A percentile compares a stretch with the other conserved stretches of the same genome.
phyloP scores from a whole-genome alignment of 2,888 invertebrate species.

The Drosophila monieri region DNA sequence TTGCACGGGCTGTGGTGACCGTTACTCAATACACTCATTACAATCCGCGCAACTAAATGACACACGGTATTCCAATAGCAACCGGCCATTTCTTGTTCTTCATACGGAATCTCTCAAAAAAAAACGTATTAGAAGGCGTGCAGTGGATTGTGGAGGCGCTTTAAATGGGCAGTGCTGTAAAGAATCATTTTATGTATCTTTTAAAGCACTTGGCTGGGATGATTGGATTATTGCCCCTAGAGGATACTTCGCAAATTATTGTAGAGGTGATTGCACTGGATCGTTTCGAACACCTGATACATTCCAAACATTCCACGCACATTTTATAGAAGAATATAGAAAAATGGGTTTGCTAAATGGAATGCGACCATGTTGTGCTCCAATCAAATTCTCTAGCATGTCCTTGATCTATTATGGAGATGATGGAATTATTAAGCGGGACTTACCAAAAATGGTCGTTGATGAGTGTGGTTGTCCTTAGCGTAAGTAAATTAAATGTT shows the following conservation, averaged over 20 bases:
- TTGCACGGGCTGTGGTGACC: conserved; percentile 91
- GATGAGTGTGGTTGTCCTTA: conserved; percentile 98
- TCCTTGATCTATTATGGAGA: conserved; percentile 96
- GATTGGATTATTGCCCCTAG: conserved; percentile 96
- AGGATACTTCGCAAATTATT: conserved; percentile 97
- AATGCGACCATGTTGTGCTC: conserved; percentile 96
- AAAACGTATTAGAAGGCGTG: conserved; percentile 90
- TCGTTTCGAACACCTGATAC: conserved; percentile 91
- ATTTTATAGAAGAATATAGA: conserved; percentile 95
- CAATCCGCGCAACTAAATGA: conserved; percentile 43
- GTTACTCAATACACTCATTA: conserved; percentile 88
- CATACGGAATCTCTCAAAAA: conserved; percentile 89
- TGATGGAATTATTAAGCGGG: conserved; percentile 94
- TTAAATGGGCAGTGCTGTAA: conserved; percentile 91
- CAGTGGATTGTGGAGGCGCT: conserved; percentile 91
- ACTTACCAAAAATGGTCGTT: conserved; percentile 97
- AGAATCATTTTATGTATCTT: conserved; percentile 95
- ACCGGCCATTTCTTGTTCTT: conserved; percentile 93
- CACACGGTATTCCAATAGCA: conserved; percentile 75
- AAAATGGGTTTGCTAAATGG: conserved; percentile 90
- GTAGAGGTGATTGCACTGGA: conserved; percentile 93
- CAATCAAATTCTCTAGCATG: conserved; percentile 95
- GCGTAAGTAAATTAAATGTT: conserved; percentile 77
- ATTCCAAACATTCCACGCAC: conserved; percentile 94
- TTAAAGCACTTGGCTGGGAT: conserved; percentile 96